Percentiles rank a stretch among this genome's conserved stretches.
These are phyloP conservation scores for Dorcus hopei DNA, from an alignment of 2,888 invertebrate species.

Conservation along the genomic window DNA sequence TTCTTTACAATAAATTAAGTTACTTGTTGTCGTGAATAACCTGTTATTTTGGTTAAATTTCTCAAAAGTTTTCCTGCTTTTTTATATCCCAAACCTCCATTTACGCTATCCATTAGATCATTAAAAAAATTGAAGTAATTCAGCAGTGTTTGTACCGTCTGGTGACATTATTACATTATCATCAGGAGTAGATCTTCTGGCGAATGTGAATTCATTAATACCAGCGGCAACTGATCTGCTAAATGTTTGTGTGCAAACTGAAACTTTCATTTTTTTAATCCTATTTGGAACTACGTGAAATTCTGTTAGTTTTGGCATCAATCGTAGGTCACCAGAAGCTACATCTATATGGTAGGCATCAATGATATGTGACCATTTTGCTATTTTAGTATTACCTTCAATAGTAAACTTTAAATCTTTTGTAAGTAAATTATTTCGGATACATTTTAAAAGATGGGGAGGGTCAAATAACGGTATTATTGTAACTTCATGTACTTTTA, in stretches of 20 bases:
- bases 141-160: background rate
- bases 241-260: background rate
- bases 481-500: constrained; percentile 2
- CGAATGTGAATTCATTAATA: no score
- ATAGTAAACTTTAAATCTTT: constrained; percentile 1
- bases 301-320: constrained; percentile 9
- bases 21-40: no score
- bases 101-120: background rate
- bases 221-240: no score
- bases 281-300: background rate
- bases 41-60: no score
- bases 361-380: constrained; percentile 7
- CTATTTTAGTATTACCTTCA: background rate
- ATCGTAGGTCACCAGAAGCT: background rate
- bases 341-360: constrained; percentile 9
- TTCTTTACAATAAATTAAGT: no score
- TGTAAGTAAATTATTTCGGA: constrained; percentile 8
- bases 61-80: no score
- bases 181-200: no score
- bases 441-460: constrained; percentile 13
- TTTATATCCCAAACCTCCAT: background rate
- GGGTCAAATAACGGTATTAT: constrained; percentile 10
- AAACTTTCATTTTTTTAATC: constrained; percentile 13
- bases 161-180: background rate
- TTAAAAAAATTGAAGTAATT: background rate